These are phyloP conservation scores for Kryptopterus vitreolus DNA, from an alignment of 2,797 vertebrate genomes.

Conservation along the genomic window DNA sequence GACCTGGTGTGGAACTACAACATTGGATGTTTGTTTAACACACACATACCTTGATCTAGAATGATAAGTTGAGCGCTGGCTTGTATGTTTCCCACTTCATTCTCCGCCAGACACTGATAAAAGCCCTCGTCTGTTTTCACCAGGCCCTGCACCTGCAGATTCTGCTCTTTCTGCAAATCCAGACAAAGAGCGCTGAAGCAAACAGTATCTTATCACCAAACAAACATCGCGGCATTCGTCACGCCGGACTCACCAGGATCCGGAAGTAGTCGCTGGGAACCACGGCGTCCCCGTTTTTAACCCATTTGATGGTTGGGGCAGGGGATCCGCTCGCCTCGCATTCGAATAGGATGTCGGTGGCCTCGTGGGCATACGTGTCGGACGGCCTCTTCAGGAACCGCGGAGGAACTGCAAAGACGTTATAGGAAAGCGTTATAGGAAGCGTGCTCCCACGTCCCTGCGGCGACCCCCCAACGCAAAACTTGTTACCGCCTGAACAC, in stretches of 20 bases:
- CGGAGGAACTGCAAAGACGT: conserved; percentile 77
- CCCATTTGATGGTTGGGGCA: conserved; percentile 92
- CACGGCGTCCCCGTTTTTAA: conserved; percentile 95
- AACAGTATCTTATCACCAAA: neutral
- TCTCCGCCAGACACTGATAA: conserved; percentile 97
- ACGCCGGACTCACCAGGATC: conserved; percentile 82
- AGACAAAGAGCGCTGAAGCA: neutral
- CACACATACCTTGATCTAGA: conserved; percentile 87
- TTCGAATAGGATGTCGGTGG: conserved; percentile 94
- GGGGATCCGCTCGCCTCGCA: conserved; percentile 91
- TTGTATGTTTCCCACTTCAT: conserved; percentile 92
- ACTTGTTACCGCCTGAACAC: neutral
- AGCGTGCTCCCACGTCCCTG: neutral
- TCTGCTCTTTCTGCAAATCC: conserved; percentile 86
- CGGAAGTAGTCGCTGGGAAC: conserved; percentile 99
- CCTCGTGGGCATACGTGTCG: conserved; percentile 91
- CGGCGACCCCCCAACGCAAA: no score
- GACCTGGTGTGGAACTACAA: neutral
- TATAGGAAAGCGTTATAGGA: neutral
- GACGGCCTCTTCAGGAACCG: conserved; percentile 82
- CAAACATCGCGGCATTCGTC: neutral
- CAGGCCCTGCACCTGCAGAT: conserved; percentile 93
- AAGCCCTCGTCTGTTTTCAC: conserved; percentile 97
- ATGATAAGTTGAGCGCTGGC: conserved; percentile 95
- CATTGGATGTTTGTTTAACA: neutral